These are phyloP conservation scores for Craniophora ligustri DNA, from an alignment of 2,888 invertebrate genomes.

Conservation along the genomic window DNA sequence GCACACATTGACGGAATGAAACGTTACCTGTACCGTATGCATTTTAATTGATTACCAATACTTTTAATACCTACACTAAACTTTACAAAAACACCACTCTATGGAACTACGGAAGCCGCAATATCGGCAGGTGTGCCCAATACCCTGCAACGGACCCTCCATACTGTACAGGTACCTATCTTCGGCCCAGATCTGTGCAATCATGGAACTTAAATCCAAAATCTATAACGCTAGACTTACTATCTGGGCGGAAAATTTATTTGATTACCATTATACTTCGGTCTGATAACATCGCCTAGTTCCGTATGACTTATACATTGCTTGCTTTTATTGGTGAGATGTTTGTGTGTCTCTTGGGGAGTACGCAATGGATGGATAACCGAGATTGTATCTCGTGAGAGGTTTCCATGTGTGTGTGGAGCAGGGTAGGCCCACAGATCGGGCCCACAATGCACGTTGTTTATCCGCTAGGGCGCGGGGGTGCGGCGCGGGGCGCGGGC, in stretches of 20 bases:
- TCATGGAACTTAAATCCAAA: slow-evolving; percentile 77
- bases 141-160: slow-evolving; percentile 20
- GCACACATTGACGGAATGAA: slow-evolving; percentile 16
- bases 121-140: slow-evolving; percentile 14
- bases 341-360: not conserved
- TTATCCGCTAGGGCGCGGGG: slow-evolving; percentile 84
- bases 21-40: slow-evolving; percentile 27
- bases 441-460: slow-evolving; percentile 88
- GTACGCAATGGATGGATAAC: slow-evolving; percentile 53
- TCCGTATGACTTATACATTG: slow-evolving; percentile 52
- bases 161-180: slow-evolving; percentile 46
- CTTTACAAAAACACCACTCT: not conserved
- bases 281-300: slow-evolving; percentile 49
- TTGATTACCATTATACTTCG: slow-evolving; percentile 70
- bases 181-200: slow-evolving; percentile 69
- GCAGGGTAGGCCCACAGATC: slow-evolving; percentile 79
- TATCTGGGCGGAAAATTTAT: slow-evolving; percentile 78
- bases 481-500: slow-evolving; percentile 60
- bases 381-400: slow-evolving; percentile 55
- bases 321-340: slow-evolving; percentile 3
- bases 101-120: not conserved
- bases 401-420: slow-evolving; percentile 68
- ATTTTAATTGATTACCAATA: slow-evolving; percentile 46
- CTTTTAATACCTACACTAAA: not conserved
- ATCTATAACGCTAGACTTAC: slow-evolving; percentile 82